Base-by-base conservation (phyloP, 1,140 invertebrate genomes). In the Heliothis subflexa region DNA sequence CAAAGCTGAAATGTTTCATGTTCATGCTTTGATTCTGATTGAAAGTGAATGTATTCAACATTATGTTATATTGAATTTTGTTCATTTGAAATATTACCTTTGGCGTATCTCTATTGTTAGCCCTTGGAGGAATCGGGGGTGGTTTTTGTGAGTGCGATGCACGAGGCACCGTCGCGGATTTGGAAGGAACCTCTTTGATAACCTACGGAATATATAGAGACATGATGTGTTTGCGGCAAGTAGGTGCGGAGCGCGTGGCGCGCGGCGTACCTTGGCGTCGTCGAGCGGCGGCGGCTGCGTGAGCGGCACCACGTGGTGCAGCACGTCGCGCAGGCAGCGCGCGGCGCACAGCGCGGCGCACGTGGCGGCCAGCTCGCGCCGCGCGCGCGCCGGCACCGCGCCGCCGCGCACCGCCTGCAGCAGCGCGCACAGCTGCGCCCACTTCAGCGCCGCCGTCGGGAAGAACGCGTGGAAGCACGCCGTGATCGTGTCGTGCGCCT, bases 391-490 rank as follows among this genome's bases (percentile, higher is more conserved):
- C 2, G 90, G 88, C 7, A 94, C 90, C 21, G 83, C 80, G 7
- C 93, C 92, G n/a, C 91, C 90, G 91, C 93, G 61, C 59, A 66
- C 79, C 75, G 28, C 54, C 1, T 10, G 96, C 18, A 99, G 94
- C 14, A 99, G 92, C 88, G 98, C 97, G 94, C 98, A 99, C 0
- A 99, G 91, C 87, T 97, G 97, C 76, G 97, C 97, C 98, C 99
- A 99, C 90, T 99, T 99, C 18, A 99, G 95, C 76, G 96, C 97
- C 0, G 98, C 97, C 0, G 98, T 99, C 0, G 99, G 98, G 94
- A 99, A 99, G 94, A 99, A 99, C 0, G 98, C 98, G 94, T 99
- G 98, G 88, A 99, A 99, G 92, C 98, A 99, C 3, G 97, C 95
- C 3, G 98, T 97, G 90, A 99, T 98, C 11, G 98, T 99, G 71